A percentile compares a stretch with the other conserved stretches of the same genome.
phyloP scores from a whole-genome alignment of 1,140 invertebrate genomes.

The Grapholita molesta region DNA sequence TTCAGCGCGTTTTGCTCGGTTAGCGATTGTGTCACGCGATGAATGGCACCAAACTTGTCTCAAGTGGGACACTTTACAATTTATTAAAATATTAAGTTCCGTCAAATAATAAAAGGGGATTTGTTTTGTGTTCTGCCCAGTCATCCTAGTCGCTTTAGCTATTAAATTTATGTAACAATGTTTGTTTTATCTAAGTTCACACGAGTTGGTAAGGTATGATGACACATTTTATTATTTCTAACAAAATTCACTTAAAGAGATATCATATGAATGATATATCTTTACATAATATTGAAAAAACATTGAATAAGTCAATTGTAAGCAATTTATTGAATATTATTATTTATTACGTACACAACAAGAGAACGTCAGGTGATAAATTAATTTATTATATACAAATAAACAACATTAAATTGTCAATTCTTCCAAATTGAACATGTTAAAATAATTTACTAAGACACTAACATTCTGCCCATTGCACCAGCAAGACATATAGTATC shows the following conservation, averaged over 20 bases:
- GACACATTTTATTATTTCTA: too few species aligned
- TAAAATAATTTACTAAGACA: conserved; percentile 55
- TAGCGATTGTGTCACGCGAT: not conserved
- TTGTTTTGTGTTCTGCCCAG: not conserved
- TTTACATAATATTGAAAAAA: too few species aligned
- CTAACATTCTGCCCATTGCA: conserved; percentile 30
- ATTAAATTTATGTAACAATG: not conserved
- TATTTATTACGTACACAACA: too few species aligned
- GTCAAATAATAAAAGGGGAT: not conserved
- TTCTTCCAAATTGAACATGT: conserved; percentile 23
- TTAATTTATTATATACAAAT: conserved; percentile 71
- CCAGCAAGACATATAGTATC: conserved; percentile 17
- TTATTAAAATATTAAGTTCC: not conserved
- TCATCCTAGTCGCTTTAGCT: not conserved
- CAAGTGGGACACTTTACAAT: not conserved
- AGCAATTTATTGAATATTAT: too few species aligned
- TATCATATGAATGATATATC: too few species aligned
- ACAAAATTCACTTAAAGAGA: too few species aligned
- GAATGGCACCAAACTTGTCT: not conserved
- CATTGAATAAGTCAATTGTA: too few species aligned
- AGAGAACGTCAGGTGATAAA: too few species aligned
- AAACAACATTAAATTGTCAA: conserved; percentile 41
- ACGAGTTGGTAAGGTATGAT: too few species aligned
- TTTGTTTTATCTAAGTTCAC: not conserved
- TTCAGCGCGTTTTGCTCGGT: not conserved